Evolutionary conservation across 2,113 vertebrate genomes (phyloP), one percentile per base, ranked within the genome.

Genomic region (Piprites chloris): DNA sequence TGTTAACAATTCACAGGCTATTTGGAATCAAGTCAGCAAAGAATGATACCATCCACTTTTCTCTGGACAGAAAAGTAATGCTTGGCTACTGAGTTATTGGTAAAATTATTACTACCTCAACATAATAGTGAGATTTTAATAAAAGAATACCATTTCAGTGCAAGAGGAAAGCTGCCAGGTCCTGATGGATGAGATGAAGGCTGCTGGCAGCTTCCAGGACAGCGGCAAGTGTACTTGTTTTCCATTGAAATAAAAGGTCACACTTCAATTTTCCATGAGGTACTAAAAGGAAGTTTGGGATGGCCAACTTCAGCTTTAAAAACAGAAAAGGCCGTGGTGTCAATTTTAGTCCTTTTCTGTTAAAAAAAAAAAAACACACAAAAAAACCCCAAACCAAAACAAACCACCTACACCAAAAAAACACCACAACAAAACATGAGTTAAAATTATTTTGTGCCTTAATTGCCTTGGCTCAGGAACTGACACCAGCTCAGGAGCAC

Each of bases 361-460:
- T 86, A 32, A 44, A 78, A 71, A 33, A 42, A 77, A 66, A 20
- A 22, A 52, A 6, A 20, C 46, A 55, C 58, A 42, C 14, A 68
- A 66, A n/a, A 50, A 73, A 21, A 56, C 4, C 28, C 4, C 28
- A 52, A 52, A 30, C 14, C 32, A 32, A 55, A 11, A 44, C 50
- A 78, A 52, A 17, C 6, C 11, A 32, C 8, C 17, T n/a, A 65
- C 32, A 65, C n/a, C 32, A 32, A 78, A 27, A 27, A n/a, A 56
- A 1, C 53, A 82, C 42, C 63, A 61, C 14, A 65, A 65, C 23
- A 87, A 69, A 91, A 63, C 1, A 3, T 65, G 22, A 79, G 37
- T 68, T 75, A 78, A 27, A 75, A 71, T 80, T 62, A 66, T 32
- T 81, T 87, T 68, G 69, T 97, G 90, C 96, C 80, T 92, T 96